phyloP scores from a whole-genome alignment of 2,888 invertebrate genomes.

The Anoncus sp. region DNA sequence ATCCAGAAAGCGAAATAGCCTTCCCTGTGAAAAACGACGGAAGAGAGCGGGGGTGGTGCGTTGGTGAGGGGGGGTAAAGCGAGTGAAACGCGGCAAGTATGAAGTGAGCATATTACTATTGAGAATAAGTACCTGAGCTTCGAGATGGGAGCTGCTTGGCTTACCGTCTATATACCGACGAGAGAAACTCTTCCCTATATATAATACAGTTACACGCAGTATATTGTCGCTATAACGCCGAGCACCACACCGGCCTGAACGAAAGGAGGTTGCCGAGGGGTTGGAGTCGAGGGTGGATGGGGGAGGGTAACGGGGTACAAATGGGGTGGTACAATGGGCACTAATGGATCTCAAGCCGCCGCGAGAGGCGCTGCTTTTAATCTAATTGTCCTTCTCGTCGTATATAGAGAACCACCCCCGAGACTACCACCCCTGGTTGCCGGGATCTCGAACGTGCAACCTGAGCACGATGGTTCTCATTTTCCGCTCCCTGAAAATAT shows the following conservation, averaged over 20 bases:
- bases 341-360: constrained; percentile 83
- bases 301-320: constrained; percentile 79
- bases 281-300: constrained; percentile 66
- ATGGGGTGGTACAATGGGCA: constrained; percentile 83
- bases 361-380: constrained; percentile 83
- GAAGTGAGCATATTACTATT: constrained; percentile 83
- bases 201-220: constrained; percentile 15
- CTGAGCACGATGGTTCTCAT: constrained; percentile 41
- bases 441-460: constrained; percentile 62
- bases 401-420: constrained; percentile 66
- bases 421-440: constrained; percentile 66
- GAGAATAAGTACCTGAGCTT: constrained; percentile 83
- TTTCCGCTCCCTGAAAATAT: background rate
- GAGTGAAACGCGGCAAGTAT: constrained; percentile 76
- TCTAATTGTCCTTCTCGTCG: constrained; percentile 82
- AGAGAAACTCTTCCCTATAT: constrained; percentile 28
- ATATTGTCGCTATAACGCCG: constrained; percentile 34
- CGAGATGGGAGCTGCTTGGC: constrained; percentile 76
- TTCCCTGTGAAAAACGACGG: constrained; percentile 41
- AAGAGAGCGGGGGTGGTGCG: constrained; percentile 46
- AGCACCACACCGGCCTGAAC: constrained; percentile 50
- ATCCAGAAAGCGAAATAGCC: constrained; percentile 53
- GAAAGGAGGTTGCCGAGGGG: constrained; percentile 66
- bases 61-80: constrained; percentile 63
- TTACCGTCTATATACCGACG: constrained; percentile 24